Percentiles rank a stretch among this genome's conserved stretches.
Conservation (phyloP, 2,888 invertebrate species). For the Stenchaetothrips biformis region DNA sequence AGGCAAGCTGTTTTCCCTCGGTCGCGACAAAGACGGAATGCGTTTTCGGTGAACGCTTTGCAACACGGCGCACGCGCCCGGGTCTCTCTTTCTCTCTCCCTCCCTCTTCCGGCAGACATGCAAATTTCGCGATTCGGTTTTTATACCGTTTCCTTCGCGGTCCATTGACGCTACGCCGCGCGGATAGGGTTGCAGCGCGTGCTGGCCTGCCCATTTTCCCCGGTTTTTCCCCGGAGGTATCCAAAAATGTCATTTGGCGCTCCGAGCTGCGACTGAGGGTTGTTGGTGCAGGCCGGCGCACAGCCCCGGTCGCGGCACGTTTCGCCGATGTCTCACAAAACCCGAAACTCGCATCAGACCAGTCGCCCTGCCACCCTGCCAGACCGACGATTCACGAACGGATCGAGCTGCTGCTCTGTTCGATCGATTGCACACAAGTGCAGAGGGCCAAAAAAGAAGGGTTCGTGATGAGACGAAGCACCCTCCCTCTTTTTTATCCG, state of each 20-base stretch:
- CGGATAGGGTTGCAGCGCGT: too few species aligned
- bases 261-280: too few species aligned
- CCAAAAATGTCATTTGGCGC: too few species aligned
- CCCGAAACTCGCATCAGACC: too few species aligned
- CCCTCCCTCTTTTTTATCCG: not conserved
- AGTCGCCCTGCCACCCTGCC: not conserved
- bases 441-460: not conserved
- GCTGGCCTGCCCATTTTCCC: too few species aligned
- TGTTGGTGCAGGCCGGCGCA: too few species aligned
- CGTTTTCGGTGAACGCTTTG: not conserved
- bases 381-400: not conserved
- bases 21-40: not conserved
- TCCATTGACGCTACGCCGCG: too few species aligned
- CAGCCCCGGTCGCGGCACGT: too few species aligned
- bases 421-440: conserved; percentile 24
- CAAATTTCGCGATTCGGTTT: not conserved
- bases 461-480: conserved; percentile 1
- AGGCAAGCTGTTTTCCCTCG: not conserved
- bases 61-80: not conserved
- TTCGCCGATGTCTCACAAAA: too few species aligned
- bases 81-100: not conserved
- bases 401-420: not conserved
- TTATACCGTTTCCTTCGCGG: not conserved
- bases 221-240: too few species aligned
- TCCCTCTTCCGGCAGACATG: not conserved